Percentiles rank a stretch among this genome's conserved stretches.
phyloP scores from a whole-genome alignment of 2,797 vertebrate genomes.

The Megaceryle alcyon region DNA sequence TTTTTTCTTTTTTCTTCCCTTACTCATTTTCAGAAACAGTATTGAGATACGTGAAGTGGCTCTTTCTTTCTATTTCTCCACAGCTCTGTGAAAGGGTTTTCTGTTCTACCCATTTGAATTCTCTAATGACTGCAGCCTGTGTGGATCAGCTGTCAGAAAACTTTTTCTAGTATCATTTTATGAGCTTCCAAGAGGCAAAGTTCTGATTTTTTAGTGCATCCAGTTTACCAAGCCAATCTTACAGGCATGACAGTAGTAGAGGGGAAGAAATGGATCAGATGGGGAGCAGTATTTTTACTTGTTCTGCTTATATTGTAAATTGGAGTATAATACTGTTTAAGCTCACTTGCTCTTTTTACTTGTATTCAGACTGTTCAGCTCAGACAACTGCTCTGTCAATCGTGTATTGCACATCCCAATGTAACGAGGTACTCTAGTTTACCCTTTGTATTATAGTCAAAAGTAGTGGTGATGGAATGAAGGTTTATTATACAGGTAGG shows the following conservation, averaged over 20 bases:
- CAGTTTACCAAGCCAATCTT: slow-evolving; percentile 65
- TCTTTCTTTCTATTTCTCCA: slow-evolving; percentile 73
- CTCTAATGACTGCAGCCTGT: slow-evolving; percentile 72
- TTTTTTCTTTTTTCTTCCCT: background rate
- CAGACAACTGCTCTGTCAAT: slow-evolving; percentile 27
- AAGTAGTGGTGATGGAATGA: slow-evolving; percentile 41
- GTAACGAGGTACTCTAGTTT: slow-evolving; percentile 66
- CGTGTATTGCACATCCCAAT: slow-evolving; percentile 57
- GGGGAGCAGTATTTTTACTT: slow-evolving; percentile 23
- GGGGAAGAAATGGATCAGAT: background rate
- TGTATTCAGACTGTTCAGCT: slow-evolving; percentile 48
- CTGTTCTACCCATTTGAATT: slow-evolving; percentile 39
- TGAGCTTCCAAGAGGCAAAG: slow-evolving; percentile 80
- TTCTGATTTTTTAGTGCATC: slow-evolving; percentile 75
- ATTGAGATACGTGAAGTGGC: slow-evolving; percentile 68
- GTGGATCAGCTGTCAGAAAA: slow-evolving; percentile 72
- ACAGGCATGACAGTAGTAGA: slow-evolving; percentile 46
- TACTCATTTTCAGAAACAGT: slow-evolving; percentile 60
- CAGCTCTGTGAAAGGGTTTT: slow-evolving; percentile 66
- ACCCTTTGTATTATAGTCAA: slow-evolving; percentile 67
- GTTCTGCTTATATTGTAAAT: slow-evolving; percentile 63
- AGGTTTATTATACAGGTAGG: slow-evolving; percentile 41
- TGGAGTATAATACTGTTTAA: slow-evolving; percentile 32
- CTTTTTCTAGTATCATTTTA: slow-evolving; percentile 77
- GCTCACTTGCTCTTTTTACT: slow-evolving; percentile 62